A percentile compares a stretch with the other conserved stretches of the same genome.
These are phyloP conservation scores for Alviniconcha marisindica DNA, from an alignment of 1,140 invertebrate genomes.

Conservation along the genomic window DNA sequence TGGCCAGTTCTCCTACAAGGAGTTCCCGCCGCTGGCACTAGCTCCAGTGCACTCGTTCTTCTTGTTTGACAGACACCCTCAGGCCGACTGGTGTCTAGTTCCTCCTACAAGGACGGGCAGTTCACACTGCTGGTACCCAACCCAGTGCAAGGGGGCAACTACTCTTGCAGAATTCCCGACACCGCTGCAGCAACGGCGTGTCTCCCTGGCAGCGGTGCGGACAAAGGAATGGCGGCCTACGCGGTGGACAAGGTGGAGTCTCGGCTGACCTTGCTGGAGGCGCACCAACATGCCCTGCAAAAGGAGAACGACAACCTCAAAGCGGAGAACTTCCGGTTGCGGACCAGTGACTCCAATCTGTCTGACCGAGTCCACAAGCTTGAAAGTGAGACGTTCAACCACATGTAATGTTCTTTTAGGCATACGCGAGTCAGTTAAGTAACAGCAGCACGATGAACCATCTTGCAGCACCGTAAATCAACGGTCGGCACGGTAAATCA, in stretches of 20 bases:
- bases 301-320: neutral
- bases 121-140: neutral
- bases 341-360: neutral
- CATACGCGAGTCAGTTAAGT: neutral
- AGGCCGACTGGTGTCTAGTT: neutral
- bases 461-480: too few relatives aligned
- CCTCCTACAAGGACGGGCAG: constrained; percentile 5
- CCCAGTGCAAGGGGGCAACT: constrained; percentile 16
- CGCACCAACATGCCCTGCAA: neutral
- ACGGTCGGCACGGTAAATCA: too few relatives aligned
- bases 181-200: neutral
- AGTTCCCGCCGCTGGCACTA: too few relatives aligned
- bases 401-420: neutral
- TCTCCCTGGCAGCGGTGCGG: neutral
- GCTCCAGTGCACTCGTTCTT: too few relatives aligned
- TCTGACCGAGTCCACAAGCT: neutral
- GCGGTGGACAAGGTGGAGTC: neutral
- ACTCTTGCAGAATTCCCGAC: neutral
- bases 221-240: neutral
- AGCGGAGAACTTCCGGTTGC: neutral
- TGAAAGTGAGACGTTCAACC: neutral
- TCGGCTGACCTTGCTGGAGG: constrained; percentile 6
- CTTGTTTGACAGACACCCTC: neutral
- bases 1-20: too few relatives aligned
- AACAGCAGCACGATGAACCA: too few relatives aligned